These are phyloP conservation scores for Orthosia gracilis DNA, from an alignment of 2,888 invertebrate genomes.

Conservation along the genomic window DNA sequence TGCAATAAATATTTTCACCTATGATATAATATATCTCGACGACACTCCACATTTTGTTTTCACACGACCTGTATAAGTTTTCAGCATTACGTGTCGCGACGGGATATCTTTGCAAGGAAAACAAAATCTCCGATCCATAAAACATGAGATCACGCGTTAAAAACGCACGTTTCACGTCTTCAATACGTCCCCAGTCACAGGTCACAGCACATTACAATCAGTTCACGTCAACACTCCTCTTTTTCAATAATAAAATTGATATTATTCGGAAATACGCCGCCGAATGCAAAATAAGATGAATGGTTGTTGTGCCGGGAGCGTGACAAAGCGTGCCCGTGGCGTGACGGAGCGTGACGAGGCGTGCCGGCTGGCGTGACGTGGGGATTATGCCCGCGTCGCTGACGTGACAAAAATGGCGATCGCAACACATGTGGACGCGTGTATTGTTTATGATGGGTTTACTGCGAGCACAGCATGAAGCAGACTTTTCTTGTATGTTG, in stretches of 20 bases:
- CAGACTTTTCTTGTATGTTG: neutral
- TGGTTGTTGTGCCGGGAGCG: slow-evolving; percentile 37
- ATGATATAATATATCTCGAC: neutral
- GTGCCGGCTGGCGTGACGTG: slow-evolving; percentile 33
- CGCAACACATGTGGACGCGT: slow-evolving; percentile 12
- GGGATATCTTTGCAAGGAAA: neutral
- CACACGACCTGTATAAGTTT: neutral
- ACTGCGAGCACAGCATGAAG: neutral
- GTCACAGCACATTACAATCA: slow-evolving; percentile 43
- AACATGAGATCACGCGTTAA: slow-evolving; percentile 12
- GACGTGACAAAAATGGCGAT: slow-evolving; percentile 57
- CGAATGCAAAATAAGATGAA: slow-evolving; percentile 60
- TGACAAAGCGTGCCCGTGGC: slow-evolving; percentile 16
- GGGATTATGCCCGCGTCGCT: slow-evolving; percentile 44
- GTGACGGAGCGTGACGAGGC: slow-evolving; percentile 19
- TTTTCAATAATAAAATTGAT: slow-evolving; percentile 58
- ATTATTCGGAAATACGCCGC: slow-evolving; percentile 41
- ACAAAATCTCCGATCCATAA: neutral
- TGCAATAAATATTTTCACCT: neutral
- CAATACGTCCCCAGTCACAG: slow-evolving; percentile 28
- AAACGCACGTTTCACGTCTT: slow-evolving; percentile 21
- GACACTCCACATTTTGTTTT: slow-evolving; percentile 1
- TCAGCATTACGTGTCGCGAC: neutral
- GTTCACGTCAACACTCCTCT: slow-evolving; percentile 39
- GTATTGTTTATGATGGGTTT: slow-evolving; percentile 35